Evolutionary conservation across 2,888 invertebrate genomes (phyloP).

Genomic region (Hypercompe scribonia): DNA sequence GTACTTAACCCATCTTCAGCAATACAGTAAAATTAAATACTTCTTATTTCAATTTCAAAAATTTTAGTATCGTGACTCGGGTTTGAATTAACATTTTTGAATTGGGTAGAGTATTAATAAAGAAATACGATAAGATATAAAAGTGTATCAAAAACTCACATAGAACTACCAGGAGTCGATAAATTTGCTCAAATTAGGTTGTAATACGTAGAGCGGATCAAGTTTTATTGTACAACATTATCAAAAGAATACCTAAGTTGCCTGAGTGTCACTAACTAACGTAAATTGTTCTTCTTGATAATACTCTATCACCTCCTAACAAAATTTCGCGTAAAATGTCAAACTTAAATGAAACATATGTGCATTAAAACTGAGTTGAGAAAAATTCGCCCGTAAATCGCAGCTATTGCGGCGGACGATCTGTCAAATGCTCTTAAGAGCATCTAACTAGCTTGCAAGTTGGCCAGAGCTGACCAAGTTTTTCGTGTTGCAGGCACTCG

Average conservation of each 20-base stretch:
- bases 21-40: too few species aligned
- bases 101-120: background rate
- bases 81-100: too few species aligned
- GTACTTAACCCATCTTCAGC: too few species aligned
- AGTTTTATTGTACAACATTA: background rate
- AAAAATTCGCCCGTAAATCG: slow-evolving; percentile 17
- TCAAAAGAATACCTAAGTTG: background rate
- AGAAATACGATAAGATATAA: background rate
- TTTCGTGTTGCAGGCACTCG: slow-evolving; percentile 46
- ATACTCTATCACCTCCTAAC: background rate
- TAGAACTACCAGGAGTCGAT: too few species aligned
- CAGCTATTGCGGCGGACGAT: slow-evolving; percentile 1
- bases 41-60: background rate
- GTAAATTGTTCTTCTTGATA: background rate
- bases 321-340: background rate
- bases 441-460: slow-evolving; percentile 47
- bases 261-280: background rate
- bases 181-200: too few species aligned
- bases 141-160: too few species aligned
- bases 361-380: slow-evolving; percentile 19
- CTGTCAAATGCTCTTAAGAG: slow-evolving; percentile 23
- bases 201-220: too few species aligned
- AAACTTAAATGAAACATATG: slow-evolving; percentile 2
- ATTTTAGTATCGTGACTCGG: too few species aligned
- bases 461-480: slow-evolving; percentile 37